These are phyloP conservation scores for Callitettix versicolor DNA, from an alignment of 1,140 invertebrate species.

Conservation along the genomic window DNA sequence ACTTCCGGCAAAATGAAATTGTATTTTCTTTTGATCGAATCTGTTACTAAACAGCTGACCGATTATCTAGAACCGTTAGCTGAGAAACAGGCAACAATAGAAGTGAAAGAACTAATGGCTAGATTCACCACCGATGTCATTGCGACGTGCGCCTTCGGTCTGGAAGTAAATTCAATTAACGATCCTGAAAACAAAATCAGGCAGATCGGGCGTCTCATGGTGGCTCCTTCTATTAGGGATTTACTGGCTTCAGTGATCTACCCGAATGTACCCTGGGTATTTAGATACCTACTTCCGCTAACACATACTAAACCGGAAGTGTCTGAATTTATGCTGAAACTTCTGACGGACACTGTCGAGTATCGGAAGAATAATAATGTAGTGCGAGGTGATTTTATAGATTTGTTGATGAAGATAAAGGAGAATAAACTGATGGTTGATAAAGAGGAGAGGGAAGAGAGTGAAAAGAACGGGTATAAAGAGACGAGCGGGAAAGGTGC, in stretches of 20 bases:
- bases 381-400: slow-evolving; percentile 41
- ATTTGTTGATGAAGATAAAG: slow-evolving; percentile 40
- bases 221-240: background rate
- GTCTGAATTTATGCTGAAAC: slow-evolving; percentile 33
- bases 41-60: slow-evolving; percentile 24
- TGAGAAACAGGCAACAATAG: background rate
- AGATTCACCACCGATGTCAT: slow-evolving; percentile 31
- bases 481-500: background rate
- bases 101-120: slow-evolving; percentile 11
- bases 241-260: too few species aligned
- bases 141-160: too few species aligned
- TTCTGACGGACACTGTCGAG: slow-evolving; percentile 42
- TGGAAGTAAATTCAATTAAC: too few species aligned
- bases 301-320: background rate
- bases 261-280: background rate
- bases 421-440: slow-evolving; percentile 24
- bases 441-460: background rate
- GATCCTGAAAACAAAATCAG: too few species aligned
- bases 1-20: slow-evolving; percentile 48
- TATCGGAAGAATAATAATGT: slow-evolving; percentile 39
- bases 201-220: too few species aligned
- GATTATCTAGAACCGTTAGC: background rate
- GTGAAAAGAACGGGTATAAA: background rate
- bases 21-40: slow-evolving; percentile 40
- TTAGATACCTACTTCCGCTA: too few species aligned